These are phyloP conservation scores for Sprattus sprattus DNA, from an alignment of 2,113 vertebrate genomes.

Conservation along the genomic window DNA sequence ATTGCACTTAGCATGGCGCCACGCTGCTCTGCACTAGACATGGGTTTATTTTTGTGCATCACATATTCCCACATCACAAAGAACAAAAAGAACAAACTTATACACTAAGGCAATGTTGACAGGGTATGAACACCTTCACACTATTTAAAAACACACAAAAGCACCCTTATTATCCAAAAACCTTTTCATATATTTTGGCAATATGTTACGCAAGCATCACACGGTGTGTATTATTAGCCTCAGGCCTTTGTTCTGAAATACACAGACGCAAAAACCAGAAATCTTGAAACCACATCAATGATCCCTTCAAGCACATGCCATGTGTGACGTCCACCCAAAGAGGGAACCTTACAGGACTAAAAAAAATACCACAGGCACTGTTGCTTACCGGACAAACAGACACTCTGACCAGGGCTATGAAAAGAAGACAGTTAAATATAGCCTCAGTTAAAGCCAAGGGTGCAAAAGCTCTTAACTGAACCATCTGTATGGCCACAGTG, in stretches of 20 bases:
- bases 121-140: neutral
- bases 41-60: conserved; percentile 21
- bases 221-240: neutral
- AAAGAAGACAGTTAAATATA: conserved; percentile 32
- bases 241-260: neutral
- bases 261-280: neutral
- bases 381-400: neutral
- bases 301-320: neutral
- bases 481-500: neutral
- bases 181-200: conserved; percentile 17
- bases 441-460: neutral
- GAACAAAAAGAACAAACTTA: neutral
- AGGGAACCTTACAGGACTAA: neutral
- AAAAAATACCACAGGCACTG: neutral
- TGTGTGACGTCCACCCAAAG: neutral
- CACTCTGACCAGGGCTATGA: neutral
- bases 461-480: conserved; percentile 17
- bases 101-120: neutral
- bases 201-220: neutral
- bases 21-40: neutral
- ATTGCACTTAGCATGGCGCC: neutral
- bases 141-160: conserved; percentile 14
- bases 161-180: neutral
- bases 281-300: neutral
- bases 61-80: conserved; percentile 2